Conservation (phyloP, 2,888 invertebrate species). For the Dinocampus coccinellae region DNA sequence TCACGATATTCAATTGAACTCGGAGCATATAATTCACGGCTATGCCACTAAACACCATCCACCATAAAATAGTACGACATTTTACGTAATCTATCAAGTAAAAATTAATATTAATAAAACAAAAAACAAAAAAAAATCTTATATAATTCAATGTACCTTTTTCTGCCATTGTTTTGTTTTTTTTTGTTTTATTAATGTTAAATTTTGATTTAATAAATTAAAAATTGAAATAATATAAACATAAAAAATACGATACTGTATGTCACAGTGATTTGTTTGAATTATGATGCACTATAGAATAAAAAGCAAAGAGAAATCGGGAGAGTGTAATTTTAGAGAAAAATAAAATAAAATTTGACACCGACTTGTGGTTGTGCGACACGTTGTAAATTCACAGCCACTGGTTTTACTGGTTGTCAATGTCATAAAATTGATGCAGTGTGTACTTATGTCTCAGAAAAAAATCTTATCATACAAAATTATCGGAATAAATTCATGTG, state of each 20-base stretch:
- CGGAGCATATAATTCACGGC: conserved; percentile 78
- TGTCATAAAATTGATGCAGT: background rate
- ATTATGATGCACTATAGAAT: background rate
- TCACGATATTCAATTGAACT: conserved; percentile 75
- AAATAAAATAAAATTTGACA: background rate
- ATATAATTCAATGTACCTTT: no score
- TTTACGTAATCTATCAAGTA: conserved; percentile 44
- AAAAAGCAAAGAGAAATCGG: background rate
- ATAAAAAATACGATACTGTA: no score
- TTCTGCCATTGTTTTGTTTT: background rate
- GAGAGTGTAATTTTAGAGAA: background rate
- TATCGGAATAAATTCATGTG: background rate
- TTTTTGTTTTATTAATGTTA: no score
- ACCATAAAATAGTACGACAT: conserved; percentile 72
- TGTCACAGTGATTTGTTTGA: background rate
- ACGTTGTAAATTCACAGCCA: background rate
- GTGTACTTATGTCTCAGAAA: background rate
- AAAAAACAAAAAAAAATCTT: no score
- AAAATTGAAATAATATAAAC: no score
- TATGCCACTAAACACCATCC: conserved; percentile 74
- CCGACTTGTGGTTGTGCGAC: background rate
- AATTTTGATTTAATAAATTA: no score
- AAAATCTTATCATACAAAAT: background rate
- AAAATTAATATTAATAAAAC: background rate
- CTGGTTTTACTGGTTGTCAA: background rate